Evolutionary conservation across 2,113 vertebrate genomes (phyloP), one percentile per base, ranked within the genome.

Genomic region (Lonchura striata): DNA sequence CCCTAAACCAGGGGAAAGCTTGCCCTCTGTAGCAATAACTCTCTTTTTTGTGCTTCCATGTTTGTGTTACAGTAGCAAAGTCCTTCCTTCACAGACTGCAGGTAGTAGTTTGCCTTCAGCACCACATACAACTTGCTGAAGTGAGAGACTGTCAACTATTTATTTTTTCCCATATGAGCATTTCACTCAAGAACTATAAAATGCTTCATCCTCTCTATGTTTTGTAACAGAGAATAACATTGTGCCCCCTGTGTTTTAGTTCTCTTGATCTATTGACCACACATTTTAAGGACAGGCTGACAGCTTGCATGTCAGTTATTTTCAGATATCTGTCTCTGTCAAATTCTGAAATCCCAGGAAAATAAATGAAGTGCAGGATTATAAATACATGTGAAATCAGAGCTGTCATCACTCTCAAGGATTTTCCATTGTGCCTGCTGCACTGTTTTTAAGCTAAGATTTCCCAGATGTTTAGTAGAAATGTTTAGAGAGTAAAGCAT

Each of bases 391-490:
- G 72, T 93, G 88, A 97, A 96, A 96, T 96, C 93, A 83, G 75
- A 96, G 90, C 94, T 96, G 95, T 95, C 95, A 96, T 88, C 93
- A 71, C 92, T 92, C 88, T 94, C 82, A 96, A 88, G 76, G 93
- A 94, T 96, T 96, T 96, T 96, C 93, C 94, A 96, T 96, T 95
- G 95, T 92, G 93, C 79, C 82, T 95, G 82, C 85, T 88, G 64
- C 72, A 81, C 85, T 86, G 57, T 93, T 96, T 96, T 92, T 88
- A 94, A 81, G 76, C 76, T 96, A 96, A 95, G 85, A 93, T 83
- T 92, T 96, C 94, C 95, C 96, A 97, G 95, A 96, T 96, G 92
- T 96, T 90, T 94, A 78, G 85, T 44, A 95, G 64, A 90, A 97
- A 93, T 81, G 85, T 90, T 96, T 83, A 87, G 56, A 77, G 47